Base-by-base conservation (phyloP, 2,113 vertebrate species). In the Protomyctophum bolini region DNA sequence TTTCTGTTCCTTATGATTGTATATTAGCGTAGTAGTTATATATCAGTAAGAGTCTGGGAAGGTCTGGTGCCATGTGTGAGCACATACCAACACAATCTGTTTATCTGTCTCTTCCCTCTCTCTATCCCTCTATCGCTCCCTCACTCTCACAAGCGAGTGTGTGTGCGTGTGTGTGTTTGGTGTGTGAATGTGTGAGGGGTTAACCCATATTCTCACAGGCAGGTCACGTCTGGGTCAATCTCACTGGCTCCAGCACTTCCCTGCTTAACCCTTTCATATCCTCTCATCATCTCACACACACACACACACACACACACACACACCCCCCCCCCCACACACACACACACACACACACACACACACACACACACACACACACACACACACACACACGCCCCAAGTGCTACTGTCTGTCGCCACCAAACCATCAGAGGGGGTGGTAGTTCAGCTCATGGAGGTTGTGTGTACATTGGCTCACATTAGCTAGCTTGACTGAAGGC, bases 141-240 rank as follows among this genome's bases (percentile, higher is more conserved):
- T 41, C 33, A 3, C 33, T 41, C 33, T 41, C 33, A 41, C 33
- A 41, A 41, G 33, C 33, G 60, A 71, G 57, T 74, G 67, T 68
- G 58, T 72, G 67, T 76, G 61, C 66, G 69, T 67, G 66, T 66
- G 72, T 62, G 68, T 78, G 58, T 29, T 45, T 68, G 66, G 51
- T 66, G 51, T 6, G 28, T 15, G 64, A 6, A 51, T n/a, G 63
- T 7, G 70, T 14, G 52, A 28, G 66, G 60, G 75, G 73, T 84
- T 86, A 77, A 82, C 80, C 77, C 79, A 80, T 86, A 85, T 83
- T 87, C 86, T 91, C 87, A 88, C 80, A 79, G 68, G 61, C 73
- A 78, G 91, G 88, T 90, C 89, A 87, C 79, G 86, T 89, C 82
- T 89, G 90, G 89, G 90, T 91, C 89, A 92, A 83, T 85, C 84